phyloP scores from a whole-genome alignment of 2,113 vertebrate genomes.

The Rafetus swinhoei region DNA sequence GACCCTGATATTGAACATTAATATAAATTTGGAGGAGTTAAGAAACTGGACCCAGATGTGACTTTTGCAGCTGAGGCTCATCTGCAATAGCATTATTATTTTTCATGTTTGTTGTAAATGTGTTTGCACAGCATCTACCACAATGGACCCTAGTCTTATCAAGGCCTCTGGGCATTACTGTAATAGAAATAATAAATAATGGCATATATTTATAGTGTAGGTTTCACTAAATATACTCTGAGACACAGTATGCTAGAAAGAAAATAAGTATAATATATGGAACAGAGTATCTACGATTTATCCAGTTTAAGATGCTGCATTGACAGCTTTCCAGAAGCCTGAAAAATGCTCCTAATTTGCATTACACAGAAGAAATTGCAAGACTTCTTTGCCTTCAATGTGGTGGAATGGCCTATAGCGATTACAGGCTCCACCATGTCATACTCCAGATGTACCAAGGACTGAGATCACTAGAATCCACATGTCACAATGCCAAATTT shows the following conservation, averaged over 20 bases:
- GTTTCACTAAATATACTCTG: background rate
- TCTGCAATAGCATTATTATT: background rate
- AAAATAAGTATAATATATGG: background rate
- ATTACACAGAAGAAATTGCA: background rate
- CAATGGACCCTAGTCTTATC: background rate
- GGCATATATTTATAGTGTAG: background rate
- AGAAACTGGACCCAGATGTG: background rate
- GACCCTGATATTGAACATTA: background rate
- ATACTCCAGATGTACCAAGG: background rate
- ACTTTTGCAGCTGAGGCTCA: background rate
- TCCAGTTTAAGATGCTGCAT: background rate
- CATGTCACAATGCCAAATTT: background rate
- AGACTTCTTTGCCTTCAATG: background rate
- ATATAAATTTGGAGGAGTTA: background rate
- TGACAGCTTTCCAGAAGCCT: background rate
- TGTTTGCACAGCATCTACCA: background rate
- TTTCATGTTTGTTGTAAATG: background rate
- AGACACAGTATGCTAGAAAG: background rate
- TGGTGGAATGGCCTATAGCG: background rate
- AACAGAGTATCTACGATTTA: background rate
- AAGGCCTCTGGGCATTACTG: background rate
- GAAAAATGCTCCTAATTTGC: background rate
- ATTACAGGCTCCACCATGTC: background rate
- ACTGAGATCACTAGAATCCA: background rate
- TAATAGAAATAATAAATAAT: background rate